phyloP scores from a whole-genome alignment of 1,140 invertebrate genomes.

The Cydia fagiglandana region DNA sequence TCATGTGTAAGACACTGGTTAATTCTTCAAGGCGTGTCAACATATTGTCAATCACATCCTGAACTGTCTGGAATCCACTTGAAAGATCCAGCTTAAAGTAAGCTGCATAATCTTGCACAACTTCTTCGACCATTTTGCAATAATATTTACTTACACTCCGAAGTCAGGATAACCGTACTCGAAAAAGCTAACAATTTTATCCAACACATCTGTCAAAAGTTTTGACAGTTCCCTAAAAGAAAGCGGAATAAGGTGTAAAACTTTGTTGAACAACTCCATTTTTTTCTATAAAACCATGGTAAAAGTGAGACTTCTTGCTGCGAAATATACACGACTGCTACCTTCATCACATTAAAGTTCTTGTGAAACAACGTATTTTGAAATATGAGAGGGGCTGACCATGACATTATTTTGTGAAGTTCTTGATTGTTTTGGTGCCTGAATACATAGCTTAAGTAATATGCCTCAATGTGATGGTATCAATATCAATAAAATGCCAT shows the following conservation, averaged over 20 bases:
- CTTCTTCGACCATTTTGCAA: slow-evolving; percentile 64
- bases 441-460: no score
- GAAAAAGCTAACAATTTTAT: slow-evolving; percentile 58
- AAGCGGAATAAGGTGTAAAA: slow-evolving; percentile 53
- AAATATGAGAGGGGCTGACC: slow-evolving; percentile 35
- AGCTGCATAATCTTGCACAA: slow-evolving; percentile 67
- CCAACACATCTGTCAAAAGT: slow-evolving; percentile 62
- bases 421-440: not conserved
- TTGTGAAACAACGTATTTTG: slow-evolving; percentile 29
- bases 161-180: slow-evolving; percentile 73
- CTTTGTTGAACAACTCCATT: slow-evolving; percentile 64
- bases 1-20: slow-evolving; percentile 74
- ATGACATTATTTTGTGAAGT: slow-evolving; percentile 41
- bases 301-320: slow-evolving; percentile 15
- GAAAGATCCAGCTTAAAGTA: slow-evolving; percentile 73
- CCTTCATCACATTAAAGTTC: slow-evolving; percentile 22
- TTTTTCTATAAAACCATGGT: slow-evolving; percentile 32
- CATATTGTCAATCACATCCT: slow-evolving; percentile 78
- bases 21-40: slow-evolving; percentile 78
- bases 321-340: not conserved
- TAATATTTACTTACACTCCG: slow-evolving; percentile 44
- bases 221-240: slow-evolving; percentile 63
- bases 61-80: slow-evolving; percentile 70
- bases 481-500: no score
- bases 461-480: no score